These are phyloP conservation scores for Drosophila kurseongensis DNA, from an alignment of 1,140 invertebrate genomes.

Conservation along the genomic window DNA sequence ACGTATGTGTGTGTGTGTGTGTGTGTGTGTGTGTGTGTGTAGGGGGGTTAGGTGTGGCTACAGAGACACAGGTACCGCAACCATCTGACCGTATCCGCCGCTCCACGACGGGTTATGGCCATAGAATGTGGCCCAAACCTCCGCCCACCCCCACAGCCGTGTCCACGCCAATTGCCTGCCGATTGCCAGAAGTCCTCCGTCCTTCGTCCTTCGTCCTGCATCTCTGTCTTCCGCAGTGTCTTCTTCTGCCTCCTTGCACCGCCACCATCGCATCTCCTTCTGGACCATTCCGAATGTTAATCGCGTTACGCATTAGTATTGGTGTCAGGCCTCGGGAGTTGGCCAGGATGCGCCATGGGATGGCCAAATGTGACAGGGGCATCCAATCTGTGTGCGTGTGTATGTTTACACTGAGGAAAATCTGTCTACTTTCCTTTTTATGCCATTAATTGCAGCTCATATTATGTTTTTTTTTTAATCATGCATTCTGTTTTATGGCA, in stretches of 20 bases:
- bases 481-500: too few relatives aligned
- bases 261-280: conserved; percentile 22
- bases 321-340: conserved; percentile 70
- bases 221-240: too few relatives aligned
- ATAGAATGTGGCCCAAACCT: not conserved
- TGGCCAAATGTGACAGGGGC: conserved; percentile 32
- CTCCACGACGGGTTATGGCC: not conserved
- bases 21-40: conserved; percentile 4
- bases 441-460: too few relatives aligned
- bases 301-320: conserved; percentile 81
- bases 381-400: not conserved
- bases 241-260: not conserved
- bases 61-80: conserved; percentile 5
- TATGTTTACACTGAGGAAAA: not conserved
- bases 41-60: too few relatives aligned
- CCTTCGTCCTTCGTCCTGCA: conserved; percentile 2
- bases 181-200: conserved; percentile 25
- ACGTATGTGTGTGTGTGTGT: conserved; percentile 19
- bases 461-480: too few relatives aligned
- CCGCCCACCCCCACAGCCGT: conserved; percentile 2
- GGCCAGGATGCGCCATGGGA: conserved; percentile 48
- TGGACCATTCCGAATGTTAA: conserved; percentile 71
- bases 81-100: conserved; percentile 32
- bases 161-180: conserved; percentile 41
- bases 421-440: too few relatives aligned